These are phyloP conservation scores for Natator depressus DNA, from an alignment of 2,113 vertebrate genomes.

Conservation along the genomic window DNA sequence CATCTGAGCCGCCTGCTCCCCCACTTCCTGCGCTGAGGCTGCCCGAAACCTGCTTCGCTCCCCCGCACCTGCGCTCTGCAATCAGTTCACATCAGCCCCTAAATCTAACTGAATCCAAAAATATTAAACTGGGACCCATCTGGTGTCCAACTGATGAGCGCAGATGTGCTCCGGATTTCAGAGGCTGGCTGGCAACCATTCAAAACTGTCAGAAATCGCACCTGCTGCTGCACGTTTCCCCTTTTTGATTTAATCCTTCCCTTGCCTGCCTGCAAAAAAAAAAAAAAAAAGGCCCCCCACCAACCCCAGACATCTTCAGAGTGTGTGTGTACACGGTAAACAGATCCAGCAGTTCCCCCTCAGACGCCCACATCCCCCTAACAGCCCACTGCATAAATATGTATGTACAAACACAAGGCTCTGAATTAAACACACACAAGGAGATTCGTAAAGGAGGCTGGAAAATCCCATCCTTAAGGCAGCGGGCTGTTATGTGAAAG, in stretches of 20 bases:
- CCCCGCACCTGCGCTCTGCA: neutral
- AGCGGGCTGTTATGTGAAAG: neutral
- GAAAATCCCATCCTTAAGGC: neutral
- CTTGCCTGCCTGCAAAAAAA: neutral
- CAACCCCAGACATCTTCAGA: neutral
- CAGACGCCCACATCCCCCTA: accelerated
- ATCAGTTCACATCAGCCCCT: constrained; percentile 35
- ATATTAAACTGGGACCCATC: constrained; percentile 73
- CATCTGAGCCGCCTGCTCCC: neutral
- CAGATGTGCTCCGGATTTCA: constrained; percentile 76
- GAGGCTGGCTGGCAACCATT: constrained; percentile 69
- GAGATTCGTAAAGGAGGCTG: neutral
- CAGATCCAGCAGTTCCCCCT: neutral
- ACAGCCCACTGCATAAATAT: neutral
- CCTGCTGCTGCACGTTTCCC: constrained; percentile 70
- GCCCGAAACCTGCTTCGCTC: neutral
- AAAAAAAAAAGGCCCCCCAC: neutral
- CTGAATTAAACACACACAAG: accelerated
- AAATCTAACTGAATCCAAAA: constrained; percentile 71
- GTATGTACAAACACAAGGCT: neutral
- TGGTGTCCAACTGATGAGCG: constrained; percentile 77
- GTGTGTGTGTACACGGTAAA: accelerated
- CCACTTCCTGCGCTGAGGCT: neutral
- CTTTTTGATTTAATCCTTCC: constrained; percentile 52
- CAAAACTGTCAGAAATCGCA: constrained; percentile 73